Evolutionary conservation across 2,113 vertebrate species (phyloP), one percentile per base, ranked within the genome.

Genomic region (Austrofundulus limnaeus): DNA sequence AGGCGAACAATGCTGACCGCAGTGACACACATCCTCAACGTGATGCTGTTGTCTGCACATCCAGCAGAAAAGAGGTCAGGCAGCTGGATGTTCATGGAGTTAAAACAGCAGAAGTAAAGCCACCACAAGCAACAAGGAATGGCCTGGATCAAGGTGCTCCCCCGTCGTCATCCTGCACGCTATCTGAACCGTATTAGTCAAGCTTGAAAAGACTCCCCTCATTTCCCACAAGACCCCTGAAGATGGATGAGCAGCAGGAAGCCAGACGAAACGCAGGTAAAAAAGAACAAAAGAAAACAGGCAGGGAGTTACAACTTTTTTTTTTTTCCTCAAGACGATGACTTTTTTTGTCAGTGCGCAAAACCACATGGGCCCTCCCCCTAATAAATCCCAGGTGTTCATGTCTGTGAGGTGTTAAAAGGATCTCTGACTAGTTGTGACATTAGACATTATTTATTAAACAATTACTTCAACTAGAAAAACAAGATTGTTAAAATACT

Each of bases 351-450:
- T 76, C 64, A 48, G 28, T 42, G 59, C 52, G 50, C 61, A 59
- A 45, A 53, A 65, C 75, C 78, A 80, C 83, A 80, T 56, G 66
- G 61, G 66, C 62, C 78, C 23, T 5, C 41, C 68, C 34, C 11
- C 55, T 89, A 91, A 92, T 90, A 80, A 86, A 73, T 85, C 60
- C 76, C 91, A 92, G 76, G 86, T 91, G 92, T 80, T 77, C 45
- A 0, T 66, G 66, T 80, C 75, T 83, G 78, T 31, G 78, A 89
- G 84, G 86, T n/a, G n/a, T n/a, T n/a, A n/a, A n/a, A n/a, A n/a
- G n/a, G n/a, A n/a, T n/a, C n/a, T n/a, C n/a, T n/a, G n/a, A n/a
- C n/a, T n/a, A n/a, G n/a, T n/a, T n/a, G n/a, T n/a, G n/a, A n/a
- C n/a, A n/a, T n/a, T n/a, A n/a, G n/a, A n/a, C n/a, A n/a, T n/a